A percentile compares a stretch with the other conserved stretches of the same genome.
Evolutionary conservation across 2,797 vertebrate genomes (phyloP).

Genomic region (Enteromius mattozi): DNA sequence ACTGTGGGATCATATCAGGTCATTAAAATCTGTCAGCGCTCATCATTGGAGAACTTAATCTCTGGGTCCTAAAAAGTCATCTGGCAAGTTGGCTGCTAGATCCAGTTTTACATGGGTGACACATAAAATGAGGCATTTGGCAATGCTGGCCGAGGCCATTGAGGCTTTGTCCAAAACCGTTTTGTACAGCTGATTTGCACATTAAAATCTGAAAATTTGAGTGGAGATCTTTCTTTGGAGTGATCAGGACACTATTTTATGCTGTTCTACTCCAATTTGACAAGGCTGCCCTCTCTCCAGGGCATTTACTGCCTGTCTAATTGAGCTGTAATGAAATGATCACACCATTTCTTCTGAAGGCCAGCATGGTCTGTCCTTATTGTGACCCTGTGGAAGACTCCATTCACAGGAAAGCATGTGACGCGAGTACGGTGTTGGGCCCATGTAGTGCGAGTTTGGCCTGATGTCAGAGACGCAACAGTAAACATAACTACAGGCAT

Average conservation of each 20-base stretch:
- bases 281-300: constrained; percentile 16
- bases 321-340: constrained; percentile 44
- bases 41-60: constrained; percentile 16
- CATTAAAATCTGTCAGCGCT: constrained; percentile 26
- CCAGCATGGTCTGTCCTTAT: not conserved
- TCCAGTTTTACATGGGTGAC: constrained; percentile 7
- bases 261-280: not conserved
- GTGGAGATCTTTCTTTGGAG: not conserved
- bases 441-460: not conserved
- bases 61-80: constrained; percentile 12
- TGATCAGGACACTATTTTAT: not conserved
- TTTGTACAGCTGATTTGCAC: not conserved
- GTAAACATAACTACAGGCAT: constrained; percentile 22
- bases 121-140: constrained; percentile 18
- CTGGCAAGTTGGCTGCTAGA: not conserved
- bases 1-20: not conserved
- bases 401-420: constrained; percentile 26
- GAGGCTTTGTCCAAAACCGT: not conserved
- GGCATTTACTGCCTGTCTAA: constrained; percentile 52
- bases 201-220: not conserved
- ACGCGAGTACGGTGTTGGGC: not conserved
- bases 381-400: not conserved
- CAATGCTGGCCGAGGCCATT: not conserved
- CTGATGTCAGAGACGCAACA: not conserved
- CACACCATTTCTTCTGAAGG: constrained; percentile 24